Percentiles rank a stretch among this genome's conserved stretches.
Conservation (phyloP, 2,888 invertebrate species). For the Dolichopus griseipennis region DNA sequence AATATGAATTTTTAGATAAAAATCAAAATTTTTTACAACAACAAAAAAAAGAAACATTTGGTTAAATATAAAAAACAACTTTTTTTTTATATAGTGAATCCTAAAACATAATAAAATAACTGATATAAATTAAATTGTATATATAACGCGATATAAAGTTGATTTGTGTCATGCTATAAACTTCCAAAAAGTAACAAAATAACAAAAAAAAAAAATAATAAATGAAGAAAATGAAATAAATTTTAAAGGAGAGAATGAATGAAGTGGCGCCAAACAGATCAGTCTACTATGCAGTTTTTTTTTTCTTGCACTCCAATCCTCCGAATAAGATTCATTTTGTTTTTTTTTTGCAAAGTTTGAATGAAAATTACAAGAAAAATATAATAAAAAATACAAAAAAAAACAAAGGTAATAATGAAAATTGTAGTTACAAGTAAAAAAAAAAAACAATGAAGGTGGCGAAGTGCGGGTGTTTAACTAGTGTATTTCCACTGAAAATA, state of each 20-base stretch:
- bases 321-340: not conserved
- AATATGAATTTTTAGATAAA: no score
- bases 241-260: constrained; percentile 17
- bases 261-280: constrained; percentile 25
- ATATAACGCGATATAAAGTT: constrained; percentile 22
- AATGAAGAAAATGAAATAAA: not conserved
- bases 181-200: constrained; percentile 19
- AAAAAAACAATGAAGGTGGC: not conserved
- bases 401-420: not conserved
- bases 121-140: constrained; percentile 8
- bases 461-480: constrained; percentile 3
- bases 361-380: no score
- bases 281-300: constrained; percentile 13
- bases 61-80: no score
- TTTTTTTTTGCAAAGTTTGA: no score
- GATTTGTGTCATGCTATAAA: constrained; percentile 32
- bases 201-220: not conserved
- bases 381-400: not conserved
- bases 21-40: no score
- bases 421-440: not conserved
- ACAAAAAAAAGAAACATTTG: no score
- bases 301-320: not conserved
- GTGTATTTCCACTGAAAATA: not conserved
- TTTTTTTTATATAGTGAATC: no score
- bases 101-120: no score